Percentiles rank a stretch among this genome's conserved stretches.
These are phyloP conservation scores for Oreonectes daqikongensis DNA, from an alignment of 2,797 vertebrate genomes.

Conservation along the genomic window DNA sequence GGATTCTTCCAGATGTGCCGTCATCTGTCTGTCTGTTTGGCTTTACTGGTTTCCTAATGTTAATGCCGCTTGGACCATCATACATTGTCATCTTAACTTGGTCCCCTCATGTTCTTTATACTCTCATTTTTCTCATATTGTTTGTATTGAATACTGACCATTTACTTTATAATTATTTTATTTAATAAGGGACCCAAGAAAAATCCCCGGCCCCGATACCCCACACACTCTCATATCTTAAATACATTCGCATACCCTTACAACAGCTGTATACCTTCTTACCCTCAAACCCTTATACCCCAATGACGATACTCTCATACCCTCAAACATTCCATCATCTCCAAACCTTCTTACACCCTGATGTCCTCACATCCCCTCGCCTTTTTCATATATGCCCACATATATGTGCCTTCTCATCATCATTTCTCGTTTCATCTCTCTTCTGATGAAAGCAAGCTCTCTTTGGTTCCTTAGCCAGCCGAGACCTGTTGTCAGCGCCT, in stretches of 20 bases:
- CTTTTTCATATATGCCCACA: too few species aligned
- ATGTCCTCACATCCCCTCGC: not conserved
- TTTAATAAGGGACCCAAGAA: too few species aligned
- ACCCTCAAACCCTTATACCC: not conserved
- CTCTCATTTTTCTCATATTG: not conserved
- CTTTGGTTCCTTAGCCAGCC: conserved; percentile 63
- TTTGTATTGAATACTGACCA: not conserved
- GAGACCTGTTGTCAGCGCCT: conserved; percentile 61
- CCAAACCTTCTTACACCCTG: too few species aligned
- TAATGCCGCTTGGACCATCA: conserved; percentile 7
- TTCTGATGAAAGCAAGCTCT: conserved; percentile 62
- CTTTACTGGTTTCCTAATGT: conserved; percentile 32
- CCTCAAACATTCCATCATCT: too few species aligned
- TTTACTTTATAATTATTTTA: too few species aligned
- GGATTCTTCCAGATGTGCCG: conserved; percentile 47
- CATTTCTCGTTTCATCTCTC: conserved; percentile 36
- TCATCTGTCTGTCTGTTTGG: conserved; percentile 9
- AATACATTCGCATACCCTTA: too few species aligned
- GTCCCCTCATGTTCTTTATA: not conserved
- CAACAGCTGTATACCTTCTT: not conserved
- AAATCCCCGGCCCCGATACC: too few species aligned
- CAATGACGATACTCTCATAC: not conserved
- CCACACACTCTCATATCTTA: too few species aligned
- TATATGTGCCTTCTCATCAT: conserved; percentile 2
- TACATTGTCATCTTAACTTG: conserved; percentile 7